A percentile compares a stretch with the other conserved stretches of the same genome.
Conservation (phyloP, 2,888 invertebrate species). For the Troilus luridus region DNA sequence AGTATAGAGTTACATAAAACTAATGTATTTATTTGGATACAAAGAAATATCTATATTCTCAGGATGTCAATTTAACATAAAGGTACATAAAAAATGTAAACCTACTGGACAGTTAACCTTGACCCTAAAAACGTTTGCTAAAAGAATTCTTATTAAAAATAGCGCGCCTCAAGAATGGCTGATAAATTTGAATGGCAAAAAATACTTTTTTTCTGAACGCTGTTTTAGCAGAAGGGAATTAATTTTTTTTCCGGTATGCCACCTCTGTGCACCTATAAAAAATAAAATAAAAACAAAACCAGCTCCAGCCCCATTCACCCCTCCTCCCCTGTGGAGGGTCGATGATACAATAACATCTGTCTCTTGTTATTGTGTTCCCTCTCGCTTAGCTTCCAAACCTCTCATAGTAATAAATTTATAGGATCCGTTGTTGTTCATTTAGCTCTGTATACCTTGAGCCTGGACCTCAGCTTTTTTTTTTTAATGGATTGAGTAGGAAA, state of each 20-base stretch:
- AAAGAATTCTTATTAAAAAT: not conserved
- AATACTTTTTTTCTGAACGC: not conserved
- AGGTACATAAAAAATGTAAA: not conserved
- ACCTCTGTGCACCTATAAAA: not conserved
- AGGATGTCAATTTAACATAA: not conserved
- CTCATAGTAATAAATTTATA: conserved; percentile 21
- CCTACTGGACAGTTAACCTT: not conserved
- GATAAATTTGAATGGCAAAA: not conserved
- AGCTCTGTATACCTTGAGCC: not conserved
- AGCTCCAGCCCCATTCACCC: not conserved
- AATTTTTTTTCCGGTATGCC: not conserved
- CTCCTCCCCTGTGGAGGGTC: not conserved
- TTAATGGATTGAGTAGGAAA: no score
- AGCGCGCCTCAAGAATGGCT: not conserved
- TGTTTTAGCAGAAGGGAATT: not conserved
- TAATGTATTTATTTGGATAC: no score
- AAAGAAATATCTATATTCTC: no score
- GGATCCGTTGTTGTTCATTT: not conserved
- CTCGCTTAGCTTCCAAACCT: not conserved
- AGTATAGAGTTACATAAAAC: no score
- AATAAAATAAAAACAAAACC: not conserved
- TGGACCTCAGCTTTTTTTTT: not conserved
- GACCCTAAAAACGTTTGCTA: not conserved
- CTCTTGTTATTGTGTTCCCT: conserved; percentile 16
- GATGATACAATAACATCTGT: conserved; percentile 30